phyloP scores from a whole-genome alignment of 2,113 vertebrate species.

The Sapayoa aenigma region DNA sequence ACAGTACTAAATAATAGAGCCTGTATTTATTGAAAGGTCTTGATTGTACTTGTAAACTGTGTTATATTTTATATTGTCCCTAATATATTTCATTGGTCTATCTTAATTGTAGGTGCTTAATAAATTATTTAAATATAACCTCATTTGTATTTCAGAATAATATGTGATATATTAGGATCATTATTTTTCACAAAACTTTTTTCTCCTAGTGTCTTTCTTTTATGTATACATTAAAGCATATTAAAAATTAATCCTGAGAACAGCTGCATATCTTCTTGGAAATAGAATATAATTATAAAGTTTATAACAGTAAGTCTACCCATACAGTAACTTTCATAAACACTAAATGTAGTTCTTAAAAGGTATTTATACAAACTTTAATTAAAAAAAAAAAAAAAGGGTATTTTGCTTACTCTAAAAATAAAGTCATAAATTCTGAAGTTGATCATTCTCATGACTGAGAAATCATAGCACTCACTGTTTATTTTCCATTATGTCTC shows the following conservation, averaged over 20 bases:
- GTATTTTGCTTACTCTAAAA: not conserved
- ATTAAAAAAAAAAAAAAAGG: not conserved
- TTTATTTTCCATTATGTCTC: not conserved
- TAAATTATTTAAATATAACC: not conserved
- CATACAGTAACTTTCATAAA: not conserved
- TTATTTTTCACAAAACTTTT: not conserved
- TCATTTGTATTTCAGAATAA: not conserved
- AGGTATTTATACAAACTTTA: not conserved
- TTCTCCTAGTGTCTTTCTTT: not conserved
- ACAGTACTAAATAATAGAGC: not conserved
- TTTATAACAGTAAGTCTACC: not conserved
- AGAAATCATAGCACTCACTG: rapidly evolving
- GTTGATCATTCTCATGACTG: not conserved
- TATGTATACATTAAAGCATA: not conserved
- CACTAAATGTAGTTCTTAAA: not conserved
- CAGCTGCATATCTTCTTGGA: not conserved
- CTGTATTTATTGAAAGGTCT: not conserved
- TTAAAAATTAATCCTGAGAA: not conserved
- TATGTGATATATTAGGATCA: not conserved
- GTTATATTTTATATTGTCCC: not conserved
- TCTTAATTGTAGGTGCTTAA: not conserved
- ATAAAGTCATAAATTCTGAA: not conserved
- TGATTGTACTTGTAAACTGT: not conserved
- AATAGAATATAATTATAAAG: not conserved
- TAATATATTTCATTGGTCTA: not conserved